Evolutionary conservation across 2,888 invertebrate genomes (phyloP).

Genomic region (Meiosimyza platycephala): DNA sequence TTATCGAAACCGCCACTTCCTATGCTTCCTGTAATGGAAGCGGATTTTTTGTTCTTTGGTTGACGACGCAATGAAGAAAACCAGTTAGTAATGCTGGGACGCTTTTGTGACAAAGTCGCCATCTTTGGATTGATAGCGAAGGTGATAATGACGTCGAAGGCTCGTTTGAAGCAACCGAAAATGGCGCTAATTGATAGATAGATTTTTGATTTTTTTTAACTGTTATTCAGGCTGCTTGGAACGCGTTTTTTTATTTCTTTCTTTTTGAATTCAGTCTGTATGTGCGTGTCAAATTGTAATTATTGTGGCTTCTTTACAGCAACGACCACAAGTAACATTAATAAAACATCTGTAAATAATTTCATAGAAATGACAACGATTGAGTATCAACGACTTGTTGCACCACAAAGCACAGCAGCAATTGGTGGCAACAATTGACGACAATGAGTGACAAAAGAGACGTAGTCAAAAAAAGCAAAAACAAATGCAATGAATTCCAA

Average conservation of each 20-base stretch:
- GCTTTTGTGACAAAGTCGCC: constrained; percentile 71
- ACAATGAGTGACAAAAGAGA: constrained; percentile 46
- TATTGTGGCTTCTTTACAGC: constrained; percentile 45
- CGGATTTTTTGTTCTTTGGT: constrained; percentile 61
- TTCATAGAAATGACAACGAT: constrained; percentile 31
- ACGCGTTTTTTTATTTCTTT: too few relatives aligned
- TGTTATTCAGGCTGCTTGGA: too few relatives aligned
- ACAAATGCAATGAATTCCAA: background rate
- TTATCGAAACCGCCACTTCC: constrained; percentile 52
- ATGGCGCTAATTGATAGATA: too few relatives aligned
- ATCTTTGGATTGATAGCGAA: constrained; percentile 43
- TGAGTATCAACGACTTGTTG: constrained; percentile 48
- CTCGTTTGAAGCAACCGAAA: background rate
- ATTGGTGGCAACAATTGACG: constrained; percentile 49
- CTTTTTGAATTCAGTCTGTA: too few relatives aligned
- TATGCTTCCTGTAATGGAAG: constrained; percentile 42
- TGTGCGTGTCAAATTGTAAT: constrained; percentile 37
- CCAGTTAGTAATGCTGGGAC: constrained; percentile 81
- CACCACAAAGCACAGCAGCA: background rate
- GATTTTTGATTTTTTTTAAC: too few relatives aligned
- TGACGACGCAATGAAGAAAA: constrained; percentile 81
- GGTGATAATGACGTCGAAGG: background rate
- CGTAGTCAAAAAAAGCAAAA: background rate
- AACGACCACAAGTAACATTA: background rate
- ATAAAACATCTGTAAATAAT: constrained; percentile 24